Evolutionary conservation across 2,888 invertebrate genomes (phyloP), one percentile per base, ranked within the genome.

Genomic region (Drosophila falleni): DNA sequence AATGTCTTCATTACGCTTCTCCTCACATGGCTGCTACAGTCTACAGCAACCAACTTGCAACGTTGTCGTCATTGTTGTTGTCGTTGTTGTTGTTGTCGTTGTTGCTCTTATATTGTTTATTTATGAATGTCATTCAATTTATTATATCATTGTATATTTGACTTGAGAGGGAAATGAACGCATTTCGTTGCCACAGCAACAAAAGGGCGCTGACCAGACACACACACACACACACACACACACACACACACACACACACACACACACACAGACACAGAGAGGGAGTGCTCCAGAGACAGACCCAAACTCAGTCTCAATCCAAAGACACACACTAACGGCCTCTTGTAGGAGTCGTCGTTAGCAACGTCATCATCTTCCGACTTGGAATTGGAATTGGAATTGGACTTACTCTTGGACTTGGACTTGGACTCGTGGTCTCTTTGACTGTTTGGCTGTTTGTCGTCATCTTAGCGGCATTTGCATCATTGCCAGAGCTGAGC

Each of bases 71-170:
- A 19, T 19, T 23, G 23, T 39, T 6, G 16, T 58, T 31, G 33
- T 44, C 42, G 47, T 31, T n/a, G 59, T 60, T 19, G 58, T 39
- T 41, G 70, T 39, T 67, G 77, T 39, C 58, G 61, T 16, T 74
- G 70, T 63, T 54, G 75, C 73, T 74, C 77, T 83, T 80, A 90
- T 91, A 89, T 91, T 91, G 86, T 91, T 91, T 91, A 91, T 91
- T 91, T 91, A 91, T 91, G 91, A 91, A 91, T 91, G 91, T 90
- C 90, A 90, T 91, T 90, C 90, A 91, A 91, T 91, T 91, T 91
- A 91, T 91, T 90, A 90, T 91, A 89, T 86, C 82, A 80, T 78
- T 89, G 82, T 78, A 80, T 86, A 83, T 84, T 83, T 85, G 80
- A 81, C 83, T 87, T 84, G 90, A 90, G 90, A 90, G 90, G 91